Base-by-base conservation (phyloP, 1,140 invertebrate genomes). In the Lepidurus couesii region DNA sequence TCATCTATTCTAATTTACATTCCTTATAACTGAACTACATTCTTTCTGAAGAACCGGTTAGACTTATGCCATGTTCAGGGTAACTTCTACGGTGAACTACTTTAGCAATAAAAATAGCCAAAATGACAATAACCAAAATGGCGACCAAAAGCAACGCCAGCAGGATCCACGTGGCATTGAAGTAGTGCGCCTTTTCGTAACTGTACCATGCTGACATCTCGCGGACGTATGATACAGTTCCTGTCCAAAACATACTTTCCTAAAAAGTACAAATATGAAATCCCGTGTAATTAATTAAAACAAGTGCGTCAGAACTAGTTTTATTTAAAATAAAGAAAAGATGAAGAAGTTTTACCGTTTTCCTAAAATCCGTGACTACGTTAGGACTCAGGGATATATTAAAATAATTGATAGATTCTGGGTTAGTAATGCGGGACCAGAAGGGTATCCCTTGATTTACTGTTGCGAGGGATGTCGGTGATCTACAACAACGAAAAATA, bases 161-260 rank as follows among this genome's bases (percentile, higher is more conserved):
- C 9, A 65, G 53, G 8, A 65, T 65, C 53, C 53, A 65, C 53
- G 53, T 65, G 53, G 53, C 53, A 65, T 65, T 65, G 53, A 65
- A 65, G 21, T 65, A 65, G 53, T 65, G 53, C 53, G 16, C 5
- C 16, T 65, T 65, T 65, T 65, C 53, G 16, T 16, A 0, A 65
- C 53, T 65, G 53, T 65, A 65, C 16, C 53, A 21, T 21, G 53
- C 53, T 11, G 53, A 1, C 42, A 77, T 34, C 24, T 77, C 43
- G 24, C 75, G 75, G 16, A 77, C 75, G 44, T 47, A 77, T 13
- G 75, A 21, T 9, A 45, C 13, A 5, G 47, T 47, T 44, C 43
- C 42, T 21, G 75, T 77, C 75, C 75, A 77, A 24, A 77, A 77
- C 21, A 45, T 77, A 10, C 34, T 42, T 45, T 77, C 75, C 75